A percentile compares a stretch with the other conserved stretches of the same genome.
Conservation (phyloP, 2,113 vertebrate genomes). For the Paracyprichromis sp. region DNA sequence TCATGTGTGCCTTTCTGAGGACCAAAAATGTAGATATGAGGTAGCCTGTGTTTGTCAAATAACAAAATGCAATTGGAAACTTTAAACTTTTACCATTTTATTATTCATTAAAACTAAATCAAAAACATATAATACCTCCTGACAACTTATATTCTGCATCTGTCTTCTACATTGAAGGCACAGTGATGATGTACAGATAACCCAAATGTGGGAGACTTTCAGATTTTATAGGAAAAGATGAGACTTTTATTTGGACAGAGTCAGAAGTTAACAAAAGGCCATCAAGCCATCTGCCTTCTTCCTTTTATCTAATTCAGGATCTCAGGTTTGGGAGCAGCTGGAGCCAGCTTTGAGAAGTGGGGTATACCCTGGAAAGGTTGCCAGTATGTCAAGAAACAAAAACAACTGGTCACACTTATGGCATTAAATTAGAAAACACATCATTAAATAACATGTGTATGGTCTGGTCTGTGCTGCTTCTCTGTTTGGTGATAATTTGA, state of each 20-base stretch:
- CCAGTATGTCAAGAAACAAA: background rate
- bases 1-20: background rate
- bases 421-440: background rate
- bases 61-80: background rate
- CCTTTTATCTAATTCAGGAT: background rate
- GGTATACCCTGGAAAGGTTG: background rate
- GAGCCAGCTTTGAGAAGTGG: background rate
- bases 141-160: background rate
- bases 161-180: background rate
- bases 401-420: background rate
- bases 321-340: background rate
- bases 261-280: background rate
- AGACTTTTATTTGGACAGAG: background rate
- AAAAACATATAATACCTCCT: background rate
- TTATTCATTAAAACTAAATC: background rate
- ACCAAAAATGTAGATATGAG: background rate
- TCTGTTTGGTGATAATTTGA: background rate
- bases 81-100: background rate
- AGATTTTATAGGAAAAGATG: background rate
- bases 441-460: background rate
- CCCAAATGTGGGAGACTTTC: background rate
- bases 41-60: background rate
- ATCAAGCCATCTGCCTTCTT: background rate
- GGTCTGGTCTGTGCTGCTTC: background rate
- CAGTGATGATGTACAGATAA: background rate